Conservation (phyloP, 2,113 vertebrate genomes). For the Neoarius graeffei region DNA sequence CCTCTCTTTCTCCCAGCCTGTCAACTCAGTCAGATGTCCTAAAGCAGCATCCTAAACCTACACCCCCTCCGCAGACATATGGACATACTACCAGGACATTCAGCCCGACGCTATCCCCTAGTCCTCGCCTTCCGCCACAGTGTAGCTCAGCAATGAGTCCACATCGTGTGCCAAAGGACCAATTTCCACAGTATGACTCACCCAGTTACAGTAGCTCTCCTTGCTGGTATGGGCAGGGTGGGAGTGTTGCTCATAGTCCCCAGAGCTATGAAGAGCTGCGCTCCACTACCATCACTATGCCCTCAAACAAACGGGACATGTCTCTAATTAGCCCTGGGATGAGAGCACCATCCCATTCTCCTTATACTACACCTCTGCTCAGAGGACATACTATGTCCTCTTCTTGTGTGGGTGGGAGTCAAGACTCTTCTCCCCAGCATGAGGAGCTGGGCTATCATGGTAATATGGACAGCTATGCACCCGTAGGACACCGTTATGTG, state of each 20-base stretch:
- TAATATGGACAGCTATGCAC: constrained; percentile 80
- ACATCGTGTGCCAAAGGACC: constrained; percentile 77
- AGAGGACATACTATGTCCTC: constrained; percentile 63
- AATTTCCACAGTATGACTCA: constrained; percentile 92
- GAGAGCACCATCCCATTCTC: constrained; percentile 70
- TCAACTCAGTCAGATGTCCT: constrained; percentile 79
- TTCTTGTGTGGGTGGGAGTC: constrained; percentile 76
- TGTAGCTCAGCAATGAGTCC: constrained; percentile 88
- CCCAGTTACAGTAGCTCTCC: constrained; percentile 94
- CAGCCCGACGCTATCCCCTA: constrained; percentile 91
- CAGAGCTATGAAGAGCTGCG: constrained; percentile 88
- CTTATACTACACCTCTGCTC: constrained; percentile 60
- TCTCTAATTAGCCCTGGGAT: constrained; percentile 71
- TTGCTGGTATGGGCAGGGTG: constrained; percentile 91
- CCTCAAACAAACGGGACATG: constrained; percentile 82
- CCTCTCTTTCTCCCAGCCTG: constrained; percentile 83
- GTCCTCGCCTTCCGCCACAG: constrained; percentile 82
- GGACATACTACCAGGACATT: constrained; percentile 81
- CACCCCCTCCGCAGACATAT: constrained; percentile 81
- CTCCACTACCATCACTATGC: constrained; percentile 75
- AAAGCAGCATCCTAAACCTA: constrained; percentile 83
- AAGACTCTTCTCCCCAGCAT: constrained; percentile 88
- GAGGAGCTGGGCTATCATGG: constrained; percentile 75
- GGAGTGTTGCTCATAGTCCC: constrained; percentile 79
- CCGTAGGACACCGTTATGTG: constrained; percentile 88